Percentiles rank a stretch among this genome's conserved stretches.
phyloP scores from a whole-genome alignment of 37 sponge, comb jelly and placozoan species.

The Ianthella basta region DNA sequence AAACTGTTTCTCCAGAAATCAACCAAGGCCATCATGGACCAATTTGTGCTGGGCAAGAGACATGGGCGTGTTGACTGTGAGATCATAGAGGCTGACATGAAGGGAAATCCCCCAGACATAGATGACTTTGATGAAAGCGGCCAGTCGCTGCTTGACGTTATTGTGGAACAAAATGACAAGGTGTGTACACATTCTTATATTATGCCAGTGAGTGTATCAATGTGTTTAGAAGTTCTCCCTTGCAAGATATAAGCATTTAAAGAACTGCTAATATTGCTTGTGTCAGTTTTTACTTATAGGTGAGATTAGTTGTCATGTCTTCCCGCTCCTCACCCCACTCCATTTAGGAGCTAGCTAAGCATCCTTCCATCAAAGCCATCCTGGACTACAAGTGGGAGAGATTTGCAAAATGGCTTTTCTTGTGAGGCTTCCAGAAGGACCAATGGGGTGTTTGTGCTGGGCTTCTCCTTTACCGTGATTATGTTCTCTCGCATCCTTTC shows the following conservation, averaged over 20 bases:
- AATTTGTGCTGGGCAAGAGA: constrained; percentile 25
- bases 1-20: background rate
- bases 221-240: no score
- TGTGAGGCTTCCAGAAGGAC: background rate
- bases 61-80: constrained; percentile 5
- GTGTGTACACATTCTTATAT: background rate
- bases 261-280: no score
- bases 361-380: constrained; percentile 16
- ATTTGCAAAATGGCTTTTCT: constrained; percentile 4
- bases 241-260: background rate
- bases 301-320: no score
- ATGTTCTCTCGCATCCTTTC: no score
- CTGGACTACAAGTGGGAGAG: constrained; percentile 25
- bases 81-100: constrained; percentile 9
- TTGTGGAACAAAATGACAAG: constrained; percentile 5
- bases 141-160: background rate
- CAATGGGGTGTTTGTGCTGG: no score
- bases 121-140: background rate
- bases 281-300: no score
- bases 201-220: no score
- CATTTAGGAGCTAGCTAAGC: background rate
- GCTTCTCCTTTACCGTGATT: no score
- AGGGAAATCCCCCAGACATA: constrained; percentile 2
- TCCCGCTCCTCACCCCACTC: no score
- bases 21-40: constrained; percentile 20